Evolutionary conservation across 2,888 invertebrate genomes (phyloP).

Genomic region (Ctenicera cuprea): DNA sequence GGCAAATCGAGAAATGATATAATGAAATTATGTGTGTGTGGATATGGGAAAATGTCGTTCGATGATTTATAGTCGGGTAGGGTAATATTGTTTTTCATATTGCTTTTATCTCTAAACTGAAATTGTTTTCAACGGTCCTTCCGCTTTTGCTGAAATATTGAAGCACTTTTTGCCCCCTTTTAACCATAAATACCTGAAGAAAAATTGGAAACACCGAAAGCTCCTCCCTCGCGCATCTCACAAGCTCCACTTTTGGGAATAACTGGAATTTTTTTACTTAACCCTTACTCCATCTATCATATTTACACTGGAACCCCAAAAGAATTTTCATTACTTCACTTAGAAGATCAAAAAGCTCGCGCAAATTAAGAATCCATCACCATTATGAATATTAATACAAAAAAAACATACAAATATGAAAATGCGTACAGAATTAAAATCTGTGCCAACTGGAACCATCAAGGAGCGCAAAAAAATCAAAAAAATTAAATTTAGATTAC

Average conservation of each 20-base stretch:
- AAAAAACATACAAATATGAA: neutral
- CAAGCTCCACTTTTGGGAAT: neutral
- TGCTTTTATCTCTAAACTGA: conserved; percentile 40
- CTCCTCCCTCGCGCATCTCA: neutral
- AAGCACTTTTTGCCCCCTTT: conserved; percentile 15
- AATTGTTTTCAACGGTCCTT: conserved; percentile 42
- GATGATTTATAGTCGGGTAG: conserved; percentile 46
- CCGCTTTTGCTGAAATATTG: conserved; percentile 25
- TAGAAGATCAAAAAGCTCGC: neutral
- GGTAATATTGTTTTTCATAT: conserved; percentile 48
- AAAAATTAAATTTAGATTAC: conserved; percentile 35
- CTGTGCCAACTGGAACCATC: neutral
- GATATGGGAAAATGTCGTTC: conserved; percentile 46
- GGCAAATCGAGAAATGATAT: conserved; percentile 51
- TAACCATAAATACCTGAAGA: conserved; percentile 33
- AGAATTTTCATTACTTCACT: no score
- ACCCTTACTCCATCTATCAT: neutral
- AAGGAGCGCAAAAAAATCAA: neutral
- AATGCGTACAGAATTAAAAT: neutral
- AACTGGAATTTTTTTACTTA: neutral
- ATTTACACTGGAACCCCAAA: neutral
- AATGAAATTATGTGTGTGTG: conserved; percentile 48
- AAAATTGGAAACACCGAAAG: conserved; percentile 26
- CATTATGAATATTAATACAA: conserved; percentile 21
- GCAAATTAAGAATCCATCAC: conserved; percentile 29